Base-by-base conservation (phyloP, 2,888 invertebrate genomes). In the Cerceris ruficornis region DNA sequence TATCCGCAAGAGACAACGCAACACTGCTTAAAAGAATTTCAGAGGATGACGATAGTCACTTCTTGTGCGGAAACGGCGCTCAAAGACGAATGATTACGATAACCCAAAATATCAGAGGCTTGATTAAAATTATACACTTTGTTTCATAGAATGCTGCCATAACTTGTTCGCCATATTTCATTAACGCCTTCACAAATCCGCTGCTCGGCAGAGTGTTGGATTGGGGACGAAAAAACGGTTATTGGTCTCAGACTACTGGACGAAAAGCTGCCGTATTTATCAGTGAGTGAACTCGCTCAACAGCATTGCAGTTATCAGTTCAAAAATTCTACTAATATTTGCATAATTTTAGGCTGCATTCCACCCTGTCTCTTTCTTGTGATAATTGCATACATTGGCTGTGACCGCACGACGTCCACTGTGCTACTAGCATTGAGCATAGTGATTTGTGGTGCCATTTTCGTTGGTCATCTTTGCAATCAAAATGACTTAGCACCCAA, bases 401-500 rank as follows among this genome's bases (percentile, higher is more conserved):
- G 91, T 58, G 76, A 88, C 42, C 87, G 90, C 46, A 5, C 62
- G 0, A 70, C 75, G 4, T 81, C 90, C 7, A 86, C 90, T 1
- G 57, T 84, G 2, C 80, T 92, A 28, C 72, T 92, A 43, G 83
- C 88, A 50, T 8, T 88, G 0, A 89, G 90, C 68, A 90, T 92
- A 65, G 64, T 91, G n/a, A 43, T 89, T 43, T 85, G 88, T 4
- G 91, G 91, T 11, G 89, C 87, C 6, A 89, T 92, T 80, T 92
- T 91, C 66, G 86, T 92, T 15, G 92, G 92, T 5, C 92, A 92
- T 78, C 86, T 92, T 14, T 84, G 82, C 54, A 92, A 92, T 87
- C 91, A 91, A 28, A 91, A 91, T 70, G 92, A 92, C 75, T 82
- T 92, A 13, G 90, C 92, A 0, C 92, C 92, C 9, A 92, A 92